These are phyloP conservation scores for Diarsia dahlii DNA, from an alignment of 2,888 invertebrate genomes.

Conservation along the genomic window DNA sequence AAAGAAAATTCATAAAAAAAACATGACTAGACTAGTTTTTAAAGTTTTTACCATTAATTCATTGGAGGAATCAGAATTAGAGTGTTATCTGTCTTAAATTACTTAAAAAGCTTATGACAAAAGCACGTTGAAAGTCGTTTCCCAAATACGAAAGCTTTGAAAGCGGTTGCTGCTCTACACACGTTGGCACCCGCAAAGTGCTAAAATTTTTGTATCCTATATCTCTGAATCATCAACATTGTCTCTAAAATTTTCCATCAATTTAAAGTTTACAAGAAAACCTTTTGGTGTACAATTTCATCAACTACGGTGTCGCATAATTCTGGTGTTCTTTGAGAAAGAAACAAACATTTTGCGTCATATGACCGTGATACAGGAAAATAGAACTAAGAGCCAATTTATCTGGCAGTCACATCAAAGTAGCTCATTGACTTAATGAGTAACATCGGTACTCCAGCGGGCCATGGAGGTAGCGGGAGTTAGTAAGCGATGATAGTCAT, in stretches of 20 bases:
- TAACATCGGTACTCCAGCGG: slow-evolving; percentile 15
- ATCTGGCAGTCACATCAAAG: slow-evolving; percentile 55
- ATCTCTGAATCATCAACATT: neutral
- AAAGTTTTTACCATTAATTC: too few species aligned
- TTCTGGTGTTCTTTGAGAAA: neutral
- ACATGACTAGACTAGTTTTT: too few species aligned
- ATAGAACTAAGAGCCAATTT: slow-evolving; percentile 42
- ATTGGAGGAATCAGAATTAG: too few species aligned
- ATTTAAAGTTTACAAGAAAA: neutral
- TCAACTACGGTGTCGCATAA: neutral
- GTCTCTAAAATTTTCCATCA: neutral
- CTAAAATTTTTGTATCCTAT: too few species aligned
- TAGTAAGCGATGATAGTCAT: neutral
- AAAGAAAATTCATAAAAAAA: too few species aligned
- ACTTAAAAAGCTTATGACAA: too few species aligned
- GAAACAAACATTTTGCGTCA: neutral
- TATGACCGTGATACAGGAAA: neutral
- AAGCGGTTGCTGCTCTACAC: neutral
- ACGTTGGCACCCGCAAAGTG: neutral
- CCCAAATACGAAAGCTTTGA: too few species aligned
- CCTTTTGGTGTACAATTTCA: neutral
- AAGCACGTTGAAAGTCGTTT: too few species aligned
- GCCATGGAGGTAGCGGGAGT: slow-evolving; percentile 13
- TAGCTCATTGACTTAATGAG: slow-evolving; percentile 60
- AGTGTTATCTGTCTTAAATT: too few species aligned